Evolutionary conservation across 2,797 vertebrate species (phyloP), one percentile per base, ranked within the genome.

Genomic region (Eospalax fontanierii): DNA sequence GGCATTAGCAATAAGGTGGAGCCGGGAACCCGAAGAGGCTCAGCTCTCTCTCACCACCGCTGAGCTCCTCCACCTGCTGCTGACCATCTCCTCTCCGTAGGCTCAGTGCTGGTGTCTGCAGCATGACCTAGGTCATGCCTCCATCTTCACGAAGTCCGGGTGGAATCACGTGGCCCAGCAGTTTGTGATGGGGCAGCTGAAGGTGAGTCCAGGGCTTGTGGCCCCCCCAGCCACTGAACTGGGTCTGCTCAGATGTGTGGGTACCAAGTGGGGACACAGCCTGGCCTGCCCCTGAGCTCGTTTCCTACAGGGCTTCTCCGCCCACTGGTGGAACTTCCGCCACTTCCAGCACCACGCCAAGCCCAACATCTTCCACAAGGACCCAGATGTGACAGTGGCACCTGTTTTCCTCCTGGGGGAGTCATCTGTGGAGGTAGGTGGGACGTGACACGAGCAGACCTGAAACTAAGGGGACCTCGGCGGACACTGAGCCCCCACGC

Each of bases 111-210:
- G 97, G 95, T 97, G 92, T 74, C 86, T 98, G 19, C 97, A 98
- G 75, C 97, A 98, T 0, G 97, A 98, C 92, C 93, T 98, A 24
- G 97, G 97, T 40, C 97, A 98, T 1, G 38, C 78, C 24, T 97
- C 96, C 0, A 91, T 97, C 83, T 97, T 98, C 91, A 81, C 79
- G 35, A 95, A 88, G 63, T 87, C 97, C 43, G 50, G 71, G 19
- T 97, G 97, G 97, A 97, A 98, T 96, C 95, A 93, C 1, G 4
- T 97, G 85, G 95, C 94, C 79, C 97, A 98, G 91, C 96, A 97
- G 94, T 96, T 98, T 38, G 97, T 98, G 96, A 98, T 98, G 96
- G 97, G 97, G 24, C 97, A 97, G 38, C 70, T 98, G 87, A 97
- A 97, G 96, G 97, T 97, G 89, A 97, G 93, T 66, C 24, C 15